phyloP scores from a whole-genome alignment of 2,888 invertebrate genomes.

The Sminthurides aquaticus region DNA sequence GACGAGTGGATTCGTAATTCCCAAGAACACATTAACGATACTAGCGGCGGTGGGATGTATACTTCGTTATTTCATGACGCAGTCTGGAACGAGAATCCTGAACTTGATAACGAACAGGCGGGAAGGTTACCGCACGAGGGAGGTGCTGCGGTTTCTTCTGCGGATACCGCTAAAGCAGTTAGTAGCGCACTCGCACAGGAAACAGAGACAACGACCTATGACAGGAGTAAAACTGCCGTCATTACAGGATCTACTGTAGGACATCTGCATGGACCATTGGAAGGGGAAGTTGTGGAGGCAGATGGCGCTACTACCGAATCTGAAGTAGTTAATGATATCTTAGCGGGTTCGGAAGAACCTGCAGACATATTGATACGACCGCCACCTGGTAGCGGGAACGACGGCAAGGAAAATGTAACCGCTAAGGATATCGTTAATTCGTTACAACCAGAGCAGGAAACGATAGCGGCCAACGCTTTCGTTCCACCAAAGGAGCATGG shows the following conservation, averaged over 20 bases:
- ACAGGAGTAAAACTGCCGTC: no score
- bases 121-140: no score
- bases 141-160: no score
- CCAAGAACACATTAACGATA: slow-evolving; percentile 13
- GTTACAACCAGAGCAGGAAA: neutral
- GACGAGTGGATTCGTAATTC: slow-evolving; percentile 16
- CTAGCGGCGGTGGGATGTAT: slow-evolving; percentile 8
- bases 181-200: no score
- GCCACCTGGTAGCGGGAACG: neutral
- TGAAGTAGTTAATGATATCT: no score
- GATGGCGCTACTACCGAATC: no score
- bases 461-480: neutral
- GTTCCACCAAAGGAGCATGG: neutral
- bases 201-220: no score
- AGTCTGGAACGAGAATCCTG: slow-evolving; percentile 30
- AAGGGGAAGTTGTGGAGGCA: no score
- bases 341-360: no score
- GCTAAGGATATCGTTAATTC: neutral
- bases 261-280: no score
- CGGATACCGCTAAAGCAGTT: no score
- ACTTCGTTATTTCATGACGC: slow-evolving; percentile 34
- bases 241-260: no score
- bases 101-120: slow-evolving; percentile 4
- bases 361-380: neutral
- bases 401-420: neutral